These are phyloP conservation scores for Callipepla californica DNA, from an alignment of 2,113 vertebrate species.

Conservation along the genomic window DNA sequence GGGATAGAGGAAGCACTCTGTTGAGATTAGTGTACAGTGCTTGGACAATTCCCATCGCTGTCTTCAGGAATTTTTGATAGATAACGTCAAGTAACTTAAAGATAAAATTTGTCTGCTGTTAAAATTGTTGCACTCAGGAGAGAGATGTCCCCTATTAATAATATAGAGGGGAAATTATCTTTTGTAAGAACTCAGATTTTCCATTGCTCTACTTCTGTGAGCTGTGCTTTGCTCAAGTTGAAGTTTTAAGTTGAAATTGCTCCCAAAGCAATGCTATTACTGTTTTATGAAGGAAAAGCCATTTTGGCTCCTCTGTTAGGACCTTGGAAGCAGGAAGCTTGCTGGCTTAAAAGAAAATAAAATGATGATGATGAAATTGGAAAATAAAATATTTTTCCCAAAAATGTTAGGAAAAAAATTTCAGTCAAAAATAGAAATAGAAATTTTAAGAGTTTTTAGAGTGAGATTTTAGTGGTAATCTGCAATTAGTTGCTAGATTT, in stretches of 20 bases:
- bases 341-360: neutral
- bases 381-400: rapidly evolving
- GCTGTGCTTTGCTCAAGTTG: neutral
- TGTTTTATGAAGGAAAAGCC: neutral
- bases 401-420: neutral
- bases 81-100: neutral
- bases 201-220: neutral
- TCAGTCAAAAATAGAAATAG: neutral
- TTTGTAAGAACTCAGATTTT: neutral
- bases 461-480: neutral
- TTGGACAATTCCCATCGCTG: neutral
- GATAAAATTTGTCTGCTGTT: neutral
- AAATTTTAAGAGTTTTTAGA: neutral
- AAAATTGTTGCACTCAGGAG: neutral
- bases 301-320: neutral
- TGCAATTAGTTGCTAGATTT: neutral
- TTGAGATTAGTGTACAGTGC: neutral
- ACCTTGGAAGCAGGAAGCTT: neutral
- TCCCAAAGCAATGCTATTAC: neutral
- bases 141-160: neutral
- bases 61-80: neutral
- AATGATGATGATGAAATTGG: neutral
- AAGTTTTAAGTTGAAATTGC: neutral
- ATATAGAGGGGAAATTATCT: neutral
- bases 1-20: neutral